A percentile compares a stretch with the other conserved stretches of the same genome.
Conservation (phyloP, 2,113 vertebrate species). For the Chlorocebus sabaeus region DNA sequence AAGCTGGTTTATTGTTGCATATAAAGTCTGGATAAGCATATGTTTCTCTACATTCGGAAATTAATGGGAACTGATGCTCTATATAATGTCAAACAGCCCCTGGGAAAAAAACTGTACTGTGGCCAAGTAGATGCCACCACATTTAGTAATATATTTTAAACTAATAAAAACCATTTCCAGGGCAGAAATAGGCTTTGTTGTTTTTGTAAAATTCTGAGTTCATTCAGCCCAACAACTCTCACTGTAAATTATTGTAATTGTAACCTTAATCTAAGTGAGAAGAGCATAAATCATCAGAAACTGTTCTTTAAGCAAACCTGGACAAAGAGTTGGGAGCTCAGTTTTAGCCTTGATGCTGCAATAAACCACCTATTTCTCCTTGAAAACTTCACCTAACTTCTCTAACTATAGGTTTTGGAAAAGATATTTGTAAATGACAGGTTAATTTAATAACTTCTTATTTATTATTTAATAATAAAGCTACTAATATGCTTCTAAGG, state of each 20-base stretch:
- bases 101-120: not conserved
- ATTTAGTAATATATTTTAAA: not conserved
- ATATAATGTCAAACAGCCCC: not conserved
- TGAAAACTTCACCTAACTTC: not conserved
- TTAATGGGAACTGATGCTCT: not conserved
- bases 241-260: not conserved
- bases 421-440: not conserved
- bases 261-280: not conserved
- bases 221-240: not conserved
- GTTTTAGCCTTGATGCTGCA: not conserved
- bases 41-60: not conserved
- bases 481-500: not conserved
- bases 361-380: not conserved
- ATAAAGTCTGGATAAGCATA: not conserved
- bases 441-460: not conserved
- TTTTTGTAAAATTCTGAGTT: not conserved
- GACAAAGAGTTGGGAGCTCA: not conserved
- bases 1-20: not conserved
- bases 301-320: not conserved
- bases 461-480: not conserved
- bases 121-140: not conserved
- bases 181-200: not conserved
- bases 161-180: not conserved
- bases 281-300: not conserved
- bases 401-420: not conserved